Conservation (phyloP, 2,797 vertebrate species). For the Macropodus opercularis region DNA sequence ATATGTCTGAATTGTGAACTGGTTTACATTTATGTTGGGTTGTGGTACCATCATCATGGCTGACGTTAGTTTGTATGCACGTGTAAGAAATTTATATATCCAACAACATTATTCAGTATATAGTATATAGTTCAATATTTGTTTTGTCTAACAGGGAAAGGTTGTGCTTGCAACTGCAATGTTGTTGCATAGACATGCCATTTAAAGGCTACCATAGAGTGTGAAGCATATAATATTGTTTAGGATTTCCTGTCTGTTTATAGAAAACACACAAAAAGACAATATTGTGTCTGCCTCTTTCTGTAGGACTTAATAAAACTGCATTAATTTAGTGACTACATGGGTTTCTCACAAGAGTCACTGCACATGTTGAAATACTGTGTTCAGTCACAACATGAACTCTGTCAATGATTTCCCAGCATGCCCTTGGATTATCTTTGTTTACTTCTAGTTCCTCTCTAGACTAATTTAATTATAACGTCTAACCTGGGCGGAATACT, state of each 20-base stretch:
- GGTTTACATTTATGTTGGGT: slow-evolving; percentile 6
- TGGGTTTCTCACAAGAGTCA: slow-evolving; percentile 31
- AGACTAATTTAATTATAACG: slow-evolving; percentile 40
- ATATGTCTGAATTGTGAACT: slow-evolving; percentile 23
- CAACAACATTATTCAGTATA: background rate
- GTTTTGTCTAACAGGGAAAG: background rate
- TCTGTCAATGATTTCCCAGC: slow-evolving; percentile 72
- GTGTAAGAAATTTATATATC: background rate
- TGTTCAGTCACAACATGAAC: slow-evolving; percentile 59
- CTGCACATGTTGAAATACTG: slow-evolving; percentile 36
- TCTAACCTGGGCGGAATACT: slow-evolving; percentile 9
- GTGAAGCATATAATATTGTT: slow-evolving; percentile 15
- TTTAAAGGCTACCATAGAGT: background rate
- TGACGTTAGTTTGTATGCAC: slow-evolving; percentile 16
- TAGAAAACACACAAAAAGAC: slow-evolving; percentile 7
- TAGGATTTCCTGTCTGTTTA: slow-evolving; percentile 13
- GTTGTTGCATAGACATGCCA: slow-evolving; percentile 4
- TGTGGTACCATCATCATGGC: background rate
- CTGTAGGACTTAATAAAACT: background rate
- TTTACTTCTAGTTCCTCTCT: slow-evolving; percentile 49
- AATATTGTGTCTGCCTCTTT: background rate
- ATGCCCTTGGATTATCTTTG: slow-evolving; percentile 64
- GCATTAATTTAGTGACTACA: slow-evolving; percentile 1
- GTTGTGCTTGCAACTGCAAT: slow-evolving; percentile 6
- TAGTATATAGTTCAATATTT: slow-evolving; percentile 2